These are phyloP conservation scores for Lycocorax pyrrhopterus DNA, from an alignment of 2,113 vertebrate species.

Conservation along the genomic window DNA sequence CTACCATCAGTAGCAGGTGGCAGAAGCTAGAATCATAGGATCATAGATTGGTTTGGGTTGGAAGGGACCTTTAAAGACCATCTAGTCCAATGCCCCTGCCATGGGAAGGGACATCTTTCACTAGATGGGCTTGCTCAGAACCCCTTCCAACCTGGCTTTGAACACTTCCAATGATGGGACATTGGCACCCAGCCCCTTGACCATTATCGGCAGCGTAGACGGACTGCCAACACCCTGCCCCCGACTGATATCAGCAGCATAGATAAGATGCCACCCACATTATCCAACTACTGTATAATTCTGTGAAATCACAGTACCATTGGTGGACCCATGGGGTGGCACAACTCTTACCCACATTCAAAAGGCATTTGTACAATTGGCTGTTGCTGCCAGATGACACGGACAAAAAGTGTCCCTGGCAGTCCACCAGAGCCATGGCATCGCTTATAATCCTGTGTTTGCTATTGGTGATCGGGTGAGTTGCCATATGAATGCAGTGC, in stretches of 20 bases:
- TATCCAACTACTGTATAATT: background rate
- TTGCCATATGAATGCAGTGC: background rate
- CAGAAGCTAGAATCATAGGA: background rate
- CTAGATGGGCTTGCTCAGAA: background rate
- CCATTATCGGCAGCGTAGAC: no score
- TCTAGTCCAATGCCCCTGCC: background rate
- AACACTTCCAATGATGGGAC: background rate
- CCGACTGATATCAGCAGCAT: background rate
- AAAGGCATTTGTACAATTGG: background rate
- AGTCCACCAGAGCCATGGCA: background rate
- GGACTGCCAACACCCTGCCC: no score
- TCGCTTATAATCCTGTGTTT: background rate
- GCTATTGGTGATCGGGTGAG: background rate
- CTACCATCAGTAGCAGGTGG: background rate
- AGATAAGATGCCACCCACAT: background rate
- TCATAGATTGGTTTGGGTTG: background rate
- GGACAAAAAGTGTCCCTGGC: background rate
- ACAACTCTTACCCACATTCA: background rate
- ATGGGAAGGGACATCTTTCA: background rate
- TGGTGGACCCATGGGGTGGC: background rate
- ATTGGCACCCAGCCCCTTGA: background rate
- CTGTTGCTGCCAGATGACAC: background rate
- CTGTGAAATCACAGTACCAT: background rate
- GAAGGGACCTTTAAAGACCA: background rate
- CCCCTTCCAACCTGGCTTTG: background rate